A percentile compares a stretch with the other conserved stretches of the same genome.
phyloP scores from a whole-genome alignment of 1,140 invertebrate species.

The Diorhabda carinulata region DNA sequence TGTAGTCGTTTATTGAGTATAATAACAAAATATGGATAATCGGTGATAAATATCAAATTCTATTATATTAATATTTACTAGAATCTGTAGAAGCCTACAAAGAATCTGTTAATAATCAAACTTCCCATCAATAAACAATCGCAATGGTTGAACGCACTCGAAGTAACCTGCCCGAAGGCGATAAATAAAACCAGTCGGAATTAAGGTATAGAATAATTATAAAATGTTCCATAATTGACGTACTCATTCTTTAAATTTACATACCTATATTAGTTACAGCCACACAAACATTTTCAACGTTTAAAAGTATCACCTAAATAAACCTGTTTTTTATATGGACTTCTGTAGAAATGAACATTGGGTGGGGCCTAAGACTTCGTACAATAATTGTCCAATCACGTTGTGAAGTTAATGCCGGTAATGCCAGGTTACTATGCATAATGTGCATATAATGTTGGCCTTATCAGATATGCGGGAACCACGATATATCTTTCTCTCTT shows the following conservation, averaged over 20 bases:
- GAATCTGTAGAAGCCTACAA: constrained; percentile 7
- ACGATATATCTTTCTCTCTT: constrained; percentile 11
- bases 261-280: constrained; percentile 33
- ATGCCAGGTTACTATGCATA: constrained; percentile 39
- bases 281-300: constrained; percentile 12
- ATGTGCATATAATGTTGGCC: constrained; percentile 31
- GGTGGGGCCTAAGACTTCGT: constrained; percentile 35
- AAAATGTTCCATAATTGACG: constrained; percentile 34
- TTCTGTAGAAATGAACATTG: constrained; percentile 29
- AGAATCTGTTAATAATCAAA: constrained; percentile 14
- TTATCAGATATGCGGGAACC: constrained; percentile 20
- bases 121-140: constrained; percentile 18
- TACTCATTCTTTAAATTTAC: constrained; percentile 32
- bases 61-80: not conserved
- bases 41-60: not conserved
- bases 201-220: constrained; percentile 27
- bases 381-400: constrained; percentile 40
- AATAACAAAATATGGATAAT: not conserved
- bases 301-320: not conserved
- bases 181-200: constrained; percentile 14
- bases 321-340: constrained; percentile 27
- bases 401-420: constrained; percentile 27
- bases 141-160: constrained; percentile 13
- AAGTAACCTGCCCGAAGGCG: constrained; percentile 1
- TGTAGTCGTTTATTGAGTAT: too few species aligned